These are phyloP conservation scores for Nothura maculosa DNA, from an alignment of 2,797 vertebrate species.

Conservation along the genomic window DNA sequence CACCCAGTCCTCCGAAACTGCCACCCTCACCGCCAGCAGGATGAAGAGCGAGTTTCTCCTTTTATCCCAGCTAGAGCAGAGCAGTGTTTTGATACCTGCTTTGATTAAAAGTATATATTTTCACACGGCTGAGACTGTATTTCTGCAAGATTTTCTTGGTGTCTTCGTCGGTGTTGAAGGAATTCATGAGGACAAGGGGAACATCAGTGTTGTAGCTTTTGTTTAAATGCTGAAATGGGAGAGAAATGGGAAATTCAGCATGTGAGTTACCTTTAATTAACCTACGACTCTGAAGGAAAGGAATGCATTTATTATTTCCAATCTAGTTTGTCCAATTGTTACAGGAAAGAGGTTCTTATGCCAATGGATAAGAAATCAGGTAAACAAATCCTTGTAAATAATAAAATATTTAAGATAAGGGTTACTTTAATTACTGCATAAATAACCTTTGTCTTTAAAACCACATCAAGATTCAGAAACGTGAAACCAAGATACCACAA, in stretches of 20 bases:
- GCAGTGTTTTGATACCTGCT: slow-evolving; percentile 85
- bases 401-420: background rate
- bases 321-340: background rate
- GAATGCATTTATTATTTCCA: background rate
- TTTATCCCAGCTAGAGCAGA: background rate
- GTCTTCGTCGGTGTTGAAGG: slow-evolving; percentile 94
- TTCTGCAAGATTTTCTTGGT: slow-evolving; percentile 94
- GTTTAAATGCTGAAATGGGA: slow-evolving; percentile 90
- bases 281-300: background rate
- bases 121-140: slow-evolving; percentile 91
- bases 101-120: slow-evolving; percentile 98
- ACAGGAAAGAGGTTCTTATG: background rate
- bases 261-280: slow-evolving; percentile 1
- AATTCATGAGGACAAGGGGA: slow-evolving; percentile 89
- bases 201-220: slow-evolving; percentile 92
- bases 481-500: background rate
- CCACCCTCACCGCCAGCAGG: rapidly evolving
- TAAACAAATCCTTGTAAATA: background rate
- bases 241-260: slow-evolving; percentile 48
- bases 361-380: background rate
- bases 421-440: background rate
- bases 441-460: background rate
- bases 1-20: background rate
- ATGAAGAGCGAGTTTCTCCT: background rate
- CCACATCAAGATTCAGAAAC: background rate